Evolutionary conservation across 2,797 vertebrate genomes (phyloP).

Genomic region (Taeniopygia guttata): DNA sequence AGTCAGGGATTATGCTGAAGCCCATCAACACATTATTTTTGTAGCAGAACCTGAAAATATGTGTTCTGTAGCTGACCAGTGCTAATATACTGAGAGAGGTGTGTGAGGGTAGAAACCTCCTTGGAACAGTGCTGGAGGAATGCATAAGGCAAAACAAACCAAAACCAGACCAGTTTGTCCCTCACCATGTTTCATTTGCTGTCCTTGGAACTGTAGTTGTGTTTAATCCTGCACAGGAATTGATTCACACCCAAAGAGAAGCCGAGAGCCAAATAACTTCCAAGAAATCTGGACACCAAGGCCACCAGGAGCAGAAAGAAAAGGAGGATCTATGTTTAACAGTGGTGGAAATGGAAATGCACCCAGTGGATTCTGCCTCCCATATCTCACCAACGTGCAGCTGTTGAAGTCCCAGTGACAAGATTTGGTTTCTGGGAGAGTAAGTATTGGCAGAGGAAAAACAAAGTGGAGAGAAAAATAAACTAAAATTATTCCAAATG

Average conservation of each 20-base stretch:
- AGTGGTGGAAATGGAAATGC: background rate
- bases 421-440: background rate
- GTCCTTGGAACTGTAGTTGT: background rate
- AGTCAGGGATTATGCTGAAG: background rate
- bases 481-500: background rate
- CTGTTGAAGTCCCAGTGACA: background rate
- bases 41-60: background rate
- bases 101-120: background rate
- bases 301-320: background rate
- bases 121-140: background rate
- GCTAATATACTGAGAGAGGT: background rate
- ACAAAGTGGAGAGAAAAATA: background rate
- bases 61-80: background rate
- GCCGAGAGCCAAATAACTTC: background rate
- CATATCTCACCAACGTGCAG: background rate
- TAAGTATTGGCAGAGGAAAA: background rate
- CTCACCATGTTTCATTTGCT: background rate
- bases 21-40: background rate
- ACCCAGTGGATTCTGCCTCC: background rate
- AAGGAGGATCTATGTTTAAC: background rate
- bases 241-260: background rate
- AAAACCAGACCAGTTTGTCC: background rate
- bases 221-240: background rate
- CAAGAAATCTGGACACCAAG: background rate
- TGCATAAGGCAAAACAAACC: background rate